phyloP scores from a whole-genome alignment of 2,113 vertebrate genomes.

The Trichechus manatus region DNA sequence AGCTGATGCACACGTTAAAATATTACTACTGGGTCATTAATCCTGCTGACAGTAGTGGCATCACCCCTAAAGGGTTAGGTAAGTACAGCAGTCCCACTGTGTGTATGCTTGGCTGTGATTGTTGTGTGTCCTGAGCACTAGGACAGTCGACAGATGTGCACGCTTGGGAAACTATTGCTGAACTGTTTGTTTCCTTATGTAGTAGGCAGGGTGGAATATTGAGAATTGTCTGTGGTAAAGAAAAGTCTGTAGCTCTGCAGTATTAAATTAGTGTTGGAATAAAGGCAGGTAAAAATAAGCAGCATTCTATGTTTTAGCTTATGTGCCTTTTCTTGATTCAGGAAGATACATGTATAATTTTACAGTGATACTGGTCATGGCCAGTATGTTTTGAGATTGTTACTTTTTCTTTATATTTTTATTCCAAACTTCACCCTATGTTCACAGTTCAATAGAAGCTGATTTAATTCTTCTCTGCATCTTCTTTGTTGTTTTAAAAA shows the following conservation, averaged over 20 bases:
- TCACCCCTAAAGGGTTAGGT: slow-evolving; percentile 95
- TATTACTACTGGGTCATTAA: slow-evolving; percentile 98
- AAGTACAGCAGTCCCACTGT: slow-evolving; percentile 75
- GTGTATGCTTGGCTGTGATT: not conserved
- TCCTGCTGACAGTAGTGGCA: slow-evolving; percentile 93
- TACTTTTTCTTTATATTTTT: not conserved
- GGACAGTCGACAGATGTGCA: not conserved
- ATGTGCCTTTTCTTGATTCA: not conserved
- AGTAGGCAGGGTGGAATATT: not conserved
- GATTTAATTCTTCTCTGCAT: not conserved
- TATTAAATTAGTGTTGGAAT: not conserved
- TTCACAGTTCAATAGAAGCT: not conserved
- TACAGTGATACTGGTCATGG: not conserved
- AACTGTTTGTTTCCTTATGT: not conserved
- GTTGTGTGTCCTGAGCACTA: not conserved
- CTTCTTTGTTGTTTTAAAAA: not conserved
- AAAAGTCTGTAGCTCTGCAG: not conserved
- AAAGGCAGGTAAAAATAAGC: not conserved
- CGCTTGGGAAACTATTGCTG: not conserved
- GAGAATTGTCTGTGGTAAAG: not conserved
- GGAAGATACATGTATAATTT: not conserved
- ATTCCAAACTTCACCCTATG: not conserved
- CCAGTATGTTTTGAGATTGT: not conserved
- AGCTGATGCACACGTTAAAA: slow-evolving; percentile 97
- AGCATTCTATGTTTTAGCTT: not conserved